Evolutionary conservation across 2,888 invertebrate genomes (phyloP), one percentile per base, ranked within the genome.

Genomic region (Chymomyza fuscimana): DNA sequence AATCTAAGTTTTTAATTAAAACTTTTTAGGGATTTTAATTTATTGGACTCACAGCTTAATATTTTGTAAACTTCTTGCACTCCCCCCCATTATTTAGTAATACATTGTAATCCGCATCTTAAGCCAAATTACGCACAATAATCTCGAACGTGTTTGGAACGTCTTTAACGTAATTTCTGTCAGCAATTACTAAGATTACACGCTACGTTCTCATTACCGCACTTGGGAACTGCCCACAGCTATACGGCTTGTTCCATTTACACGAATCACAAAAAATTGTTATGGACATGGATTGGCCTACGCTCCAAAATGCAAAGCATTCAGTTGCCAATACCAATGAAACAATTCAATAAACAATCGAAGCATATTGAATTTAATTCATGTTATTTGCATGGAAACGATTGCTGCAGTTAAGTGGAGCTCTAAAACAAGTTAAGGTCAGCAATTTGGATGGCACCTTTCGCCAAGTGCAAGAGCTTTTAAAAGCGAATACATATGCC

Each of bases 211-310:
- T 80, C 87, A 87, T 87, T 82, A 73, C 40, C 40, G 46, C 12
- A 46, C 12, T 46, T 46, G 65, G 32, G 29, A 65, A 59, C 74
- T 54, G 71, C 70, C 70, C 62, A 61, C 52, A 63, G n/a, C 32
- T 32, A 9, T 32, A 32, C 32, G 67, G 68, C 56, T 73, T 73
- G 67, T 63, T 62, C 77, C 74, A 70, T 82, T 82, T 82, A 72
- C 86, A 79, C 72, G 77, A 87, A 83, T 83, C 86, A 76, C 62
- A 74, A 67, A 72, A 87, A 79, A 81, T 78, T 77, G 76, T 66
- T 71, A 74, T 72, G 56, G 75, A 73, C 78, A 63, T 65, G 63
- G 61, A 63, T 72, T 68, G 50, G 29, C 54, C 69, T 46, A 12
- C 12, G 40, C 12, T 46, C 65, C 65, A 60, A 67, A 77, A 54